Evolutionary conservation across 2,888 invertebrate species (phyloP).

Genomic region (Eremobia ochroleuca): DNA sequence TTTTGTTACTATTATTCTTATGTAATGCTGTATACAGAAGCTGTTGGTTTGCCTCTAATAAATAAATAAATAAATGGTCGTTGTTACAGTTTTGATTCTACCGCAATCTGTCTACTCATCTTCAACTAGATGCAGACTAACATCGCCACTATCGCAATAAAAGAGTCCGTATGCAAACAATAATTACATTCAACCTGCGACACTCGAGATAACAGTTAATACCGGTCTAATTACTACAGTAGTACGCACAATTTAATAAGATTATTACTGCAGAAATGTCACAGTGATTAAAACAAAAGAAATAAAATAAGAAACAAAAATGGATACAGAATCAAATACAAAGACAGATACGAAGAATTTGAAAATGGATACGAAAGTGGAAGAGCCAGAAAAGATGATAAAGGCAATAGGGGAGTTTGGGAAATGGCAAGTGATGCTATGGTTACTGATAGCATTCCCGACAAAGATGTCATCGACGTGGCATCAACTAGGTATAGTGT

Average conservation of each 20-base stretch:
- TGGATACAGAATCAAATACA: constrained; percentile 33
- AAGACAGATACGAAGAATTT: constrained; percentile 20
- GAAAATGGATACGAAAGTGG: constrained; percentile 23
- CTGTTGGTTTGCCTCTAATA: no score
- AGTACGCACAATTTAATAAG: not conserved
- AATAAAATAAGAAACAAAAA: constrained; percentile 11
- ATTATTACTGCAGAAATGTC: constrained; percentile 22
- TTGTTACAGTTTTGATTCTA: constrained; percentile 37
- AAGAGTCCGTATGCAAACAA: constrained; percentile 22
- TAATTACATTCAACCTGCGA: constrained; percentile 23
- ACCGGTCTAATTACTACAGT: constrained; percentile 26
- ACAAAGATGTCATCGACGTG: constrained; percentile 93
- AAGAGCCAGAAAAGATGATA: constrained; percentile 68
- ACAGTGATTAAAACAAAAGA: constrained; percentile 17
- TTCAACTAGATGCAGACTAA: constrained; percentile 3
- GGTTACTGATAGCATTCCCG: constrained; percentile 91
- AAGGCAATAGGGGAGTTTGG: constrained; percentile 86
- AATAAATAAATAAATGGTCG: no score
- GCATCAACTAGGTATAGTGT: constrained; percentile 93
- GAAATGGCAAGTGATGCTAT: constrained; percentile 92
- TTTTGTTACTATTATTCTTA: no score
- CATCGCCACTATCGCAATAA: constrained; percentile 12
- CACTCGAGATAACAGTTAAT: constrained; percentile 39
- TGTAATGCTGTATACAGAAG: no score
- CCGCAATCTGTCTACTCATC: not conserved